A percentile compares a stretch with the other conserved stretches of the same genome.
Conservation (phyloP, 2,113 vertebrate genomes). For the Gambusia holbrooki region DNA sequence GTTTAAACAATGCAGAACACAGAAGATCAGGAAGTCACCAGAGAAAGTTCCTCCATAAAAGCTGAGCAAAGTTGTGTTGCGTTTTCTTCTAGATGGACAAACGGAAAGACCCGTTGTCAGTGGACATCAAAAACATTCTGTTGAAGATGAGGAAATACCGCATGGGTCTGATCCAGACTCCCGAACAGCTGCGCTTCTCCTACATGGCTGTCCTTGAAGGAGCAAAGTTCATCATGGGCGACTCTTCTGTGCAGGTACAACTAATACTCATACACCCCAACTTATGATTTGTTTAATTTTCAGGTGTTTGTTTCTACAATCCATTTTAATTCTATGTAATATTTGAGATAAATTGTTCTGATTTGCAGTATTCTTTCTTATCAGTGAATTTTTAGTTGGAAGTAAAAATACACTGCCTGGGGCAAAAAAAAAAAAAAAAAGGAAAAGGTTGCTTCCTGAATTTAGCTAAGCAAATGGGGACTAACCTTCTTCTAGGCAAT, state of each 20-base stretch:
- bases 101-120: conserved; percentile 84
- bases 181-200: conserved; percentile 97
- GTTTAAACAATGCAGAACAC: not conserved
- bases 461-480: no score
- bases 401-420: no score
- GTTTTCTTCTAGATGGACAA: conserved; percentile 88
- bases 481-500: no score
- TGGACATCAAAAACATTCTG: conserved; percentile 93
- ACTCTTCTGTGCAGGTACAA: conserved; percentile 88
- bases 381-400: no score
- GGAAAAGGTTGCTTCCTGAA: no score
- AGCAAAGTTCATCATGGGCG: conserved; percentile 88
- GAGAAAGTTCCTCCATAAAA: conserved; percentile 1
- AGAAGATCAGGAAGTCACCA: no score
- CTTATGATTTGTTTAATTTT: not conserved
- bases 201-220: conserved; percentile 97
- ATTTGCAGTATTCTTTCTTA: not conserved
- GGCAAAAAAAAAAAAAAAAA: no score
- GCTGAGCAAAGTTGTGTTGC: not conserved
- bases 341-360: not conserved
- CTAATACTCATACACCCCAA: not conserved
- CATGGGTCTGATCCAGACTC: conserved; percentile 98
- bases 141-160: conserved; percentile 94
- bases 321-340: not conserved
- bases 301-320: not conserved